Percentiles rank a stretch among this genome's conserved stretches.
Conservation (phyloP, 2,888 invertebrate genomes). For the Ennomos erosarius region DNA sequence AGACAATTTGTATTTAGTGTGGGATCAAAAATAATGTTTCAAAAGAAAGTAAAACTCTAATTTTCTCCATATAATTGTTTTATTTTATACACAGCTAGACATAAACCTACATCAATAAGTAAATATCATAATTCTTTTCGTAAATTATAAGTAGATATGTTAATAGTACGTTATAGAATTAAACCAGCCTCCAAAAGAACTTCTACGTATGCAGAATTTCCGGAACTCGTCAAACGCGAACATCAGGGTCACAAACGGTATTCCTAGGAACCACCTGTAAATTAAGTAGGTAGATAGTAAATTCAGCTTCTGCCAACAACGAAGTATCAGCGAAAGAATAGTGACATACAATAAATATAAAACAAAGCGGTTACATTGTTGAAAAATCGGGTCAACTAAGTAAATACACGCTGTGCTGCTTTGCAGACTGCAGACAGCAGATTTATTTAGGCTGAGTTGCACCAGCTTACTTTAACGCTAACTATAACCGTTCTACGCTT, state of each 20-base stretch:
- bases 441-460: too few relatives aligned
- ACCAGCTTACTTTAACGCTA: too few relatives aligned
- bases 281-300: constrained; percentile 2
- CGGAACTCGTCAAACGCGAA: constrained; percentile 91
- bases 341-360: too few relatives aligned
- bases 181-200: constrained; percentile 68
- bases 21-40: constrained; percentile 39
- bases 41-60: constrained; percentile 41
- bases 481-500: too few relatives aligned
- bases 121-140: background rate
- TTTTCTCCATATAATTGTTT: constrained; percentile 23
- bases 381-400: too few relatives aligned
- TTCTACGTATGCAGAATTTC: constrained; percentile 87
- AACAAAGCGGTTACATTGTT: too few relatives aligned
- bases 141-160: constrained; percentile 18
- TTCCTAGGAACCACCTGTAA: constrained; percentile 89
- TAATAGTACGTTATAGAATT: constrained; percentile 70
- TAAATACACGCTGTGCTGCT: too few relatives aligned
- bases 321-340: too few relatives aligned
- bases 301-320: too few relatives aligned
- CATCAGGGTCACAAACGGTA: constrained; percentile 89
- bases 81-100: constrained; percentile 21
- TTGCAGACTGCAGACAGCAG: too few relatives aligned
- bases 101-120: constrained; percentile 2
- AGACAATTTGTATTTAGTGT: constrained; percentile 42